Conservation (phyloP, 1,140 invertebrate species). For the Pachyrhynchus sulphureomaculatus region DNA sequence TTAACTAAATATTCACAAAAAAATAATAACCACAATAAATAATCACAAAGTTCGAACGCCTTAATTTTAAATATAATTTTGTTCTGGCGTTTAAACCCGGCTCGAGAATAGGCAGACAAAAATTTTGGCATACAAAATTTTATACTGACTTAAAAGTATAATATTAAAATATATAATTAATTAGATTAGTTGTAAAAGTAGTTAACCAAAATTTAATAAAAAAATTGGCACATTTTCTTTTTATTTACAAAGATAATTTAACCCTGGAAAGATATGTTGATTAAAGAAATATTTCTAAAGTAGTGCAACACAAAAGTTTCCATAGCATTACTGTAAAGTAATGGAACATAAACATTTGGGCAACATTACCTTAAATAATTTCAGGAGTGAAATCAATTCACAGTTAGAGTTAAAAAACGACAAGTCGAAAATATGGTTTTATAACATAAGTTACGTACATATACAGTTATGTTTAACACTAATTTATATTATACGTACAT, state of each 20-base stretch:
- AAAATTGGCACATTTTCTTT: constrained; percentile 52
- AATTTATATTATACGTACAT: constrained; percentile 10
- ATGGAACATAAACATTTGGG: no score
- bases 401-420: constrained; percentile 11
- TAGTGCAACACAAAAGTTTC: background rate
- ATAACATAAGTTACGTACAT: constrained; percentile 22
- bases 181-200: constrained; percentile 33
- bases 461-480: constrained; percentile 12
- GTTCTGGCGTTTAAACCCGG: constrained; percentile 1
- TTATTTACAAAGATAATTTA: constrained; percentile 44
- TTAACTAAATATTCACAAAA: constrained; percentile 21
- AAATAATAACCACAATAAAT: constrained; percentile 27
- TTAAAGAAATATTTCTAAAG: constrained; percentile 25
- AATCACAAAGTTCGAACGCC: constrained; percentile 3
- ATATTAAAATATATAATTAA: constrained; percentile 36
- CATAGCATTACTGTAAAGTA: no score
- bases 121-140: constrained; percentile 30
- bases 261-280: constrained; percentile 53
- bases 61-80: constrained; percentile 25
- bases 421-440: constrained; percentile 15
- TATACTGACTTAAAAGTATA: constrained; percentile 29
- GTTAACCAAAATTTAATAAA: constrained; percentile 36
- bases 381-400: constrained; percentile 20
- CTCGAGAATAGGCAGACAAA: constrained; percentile 10
- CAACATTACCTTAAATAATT: constrained; percentile 20